Evolutionary conservation across 2,113 vertebrate species (phyloP).

Genomic region (Manacus vitellinus): DNA sequence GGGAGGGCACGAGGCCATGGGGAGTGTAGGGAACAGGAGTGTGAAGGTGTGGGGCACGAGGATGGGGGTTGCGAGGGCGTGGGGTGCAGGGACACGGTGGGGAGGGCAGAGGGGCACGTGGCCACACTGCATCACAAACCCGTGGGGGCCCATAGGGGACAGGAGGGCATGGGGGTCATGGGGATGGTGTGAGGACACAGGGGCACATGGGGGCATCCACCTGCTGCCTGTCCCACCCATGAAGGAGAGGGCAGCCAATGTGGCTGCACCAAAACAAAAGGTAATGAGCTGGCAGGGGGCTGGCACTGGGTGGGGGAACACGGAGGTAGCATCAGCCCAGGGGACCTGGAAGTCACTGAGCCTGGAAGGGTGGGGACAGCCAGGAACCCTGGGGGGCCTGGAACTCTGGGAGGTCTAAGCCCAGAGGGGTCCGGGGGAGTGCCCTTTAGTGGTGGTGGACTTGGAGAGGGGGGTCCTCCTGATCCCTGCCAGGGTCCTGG

Average conservation of each 20-base stretch:
- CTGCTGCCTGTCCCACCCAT: background rate
- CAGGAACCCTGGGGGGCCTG: background rate
- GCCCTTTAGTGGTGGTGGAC: background rate
- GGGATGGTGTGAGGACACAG: background rate
- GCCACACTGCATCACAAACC: rapidly evolving
- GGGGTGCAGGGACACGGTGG: background rate
- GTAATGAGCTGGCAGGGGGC: rapidly evolving
- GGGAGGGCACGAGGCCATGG: background rate
- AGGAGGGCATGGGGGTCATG: rapidly evolving
- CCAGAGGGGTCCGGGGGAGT: rapidly evolving
- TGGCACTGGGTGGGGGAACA: rapidly evolving
- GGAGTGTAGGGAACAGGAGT: background rate
- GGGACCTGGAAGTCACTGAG: background rate
- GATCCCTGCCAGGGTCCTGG: background rate
- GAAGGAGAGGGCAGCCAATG: background rate
- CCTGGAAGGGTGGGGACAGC: background rate
- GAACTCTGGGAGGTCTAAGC: background rate
- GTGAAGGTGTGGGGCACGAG: background rate
- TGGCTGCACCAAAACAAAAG: background rate
- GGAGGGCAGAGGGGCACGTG: rapidly evolving
- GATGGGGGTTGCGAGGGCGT: background rate
- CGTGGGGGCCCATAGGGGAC: background rate
- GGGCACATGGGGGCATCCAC: rapidly evolving
- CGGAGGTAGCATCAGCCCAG: background rate
- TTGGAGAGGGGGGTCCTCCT: background rate